phyloP scores from a whole-genome alignment of 2,113 vertebrate species.

The Ptilonorhynchus violaceus region DNA sequence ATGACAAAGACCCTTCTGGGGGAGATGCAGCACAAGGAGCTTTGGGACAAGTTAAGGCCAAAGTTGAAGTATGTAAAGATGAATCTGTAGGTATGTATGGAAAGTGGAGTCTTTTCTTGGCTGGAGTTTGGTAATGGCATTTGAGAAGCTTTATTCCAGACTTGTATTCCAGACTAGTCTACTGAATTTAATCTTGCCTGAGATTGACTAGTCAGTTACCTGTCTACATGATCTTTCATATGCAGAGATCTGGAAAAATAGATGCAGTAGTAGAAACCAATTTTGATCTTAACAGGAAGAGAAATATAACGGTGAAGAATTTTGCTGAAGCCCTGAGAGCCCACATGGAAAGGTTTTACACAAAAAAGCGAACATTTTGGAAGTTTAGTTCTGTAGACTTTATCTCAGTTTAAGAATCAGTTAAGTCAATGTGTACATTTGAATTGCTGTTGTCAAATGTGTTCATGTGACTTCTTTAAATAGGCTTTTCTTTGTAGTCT shows the following conservation, averaged over 20 bases:
- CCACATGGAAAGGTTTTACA: neutral
- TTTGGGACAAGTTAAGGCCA: constrained; percentile 94
- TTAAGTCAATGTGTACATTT: neutral
- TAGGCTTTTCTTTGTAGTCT: neutral
- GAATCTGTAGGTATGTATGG: constrained; percentile 91
- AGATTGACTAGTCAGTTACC: neutral
- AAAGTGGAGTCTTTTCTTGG: neutral
- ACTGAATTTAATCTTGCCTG: neutral
- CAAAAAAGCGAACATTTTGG: neutral
- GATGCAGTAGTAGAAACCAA: neutral
- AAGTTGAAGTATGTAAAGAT: constrained; percentile 98
- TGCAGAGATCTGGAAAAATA: neutral
- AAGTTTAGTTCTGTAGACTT: neutral
- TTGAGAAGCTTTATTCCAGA: neutral
- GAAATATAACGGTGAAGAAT: neutral
- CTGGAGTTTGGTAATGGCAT: neutral
- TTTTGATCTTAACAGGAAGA: neutral
- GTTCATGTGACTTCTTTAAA: neutral
- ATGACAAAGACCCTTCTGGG: constrained; percentile 71
- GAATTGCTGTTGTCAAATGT: neutral
- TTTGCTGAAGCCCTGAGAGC: neutral
- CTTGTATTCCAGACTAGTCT: neutral
- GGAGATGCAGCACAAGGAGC: constrained; percentile 86
- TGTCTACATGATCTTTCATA: neutral
- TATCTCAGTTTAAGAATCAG: neutral